Conservation (phyloP, 2,888 invertebrate genomes). For the Schrankia costaestrigalis region DNA sequence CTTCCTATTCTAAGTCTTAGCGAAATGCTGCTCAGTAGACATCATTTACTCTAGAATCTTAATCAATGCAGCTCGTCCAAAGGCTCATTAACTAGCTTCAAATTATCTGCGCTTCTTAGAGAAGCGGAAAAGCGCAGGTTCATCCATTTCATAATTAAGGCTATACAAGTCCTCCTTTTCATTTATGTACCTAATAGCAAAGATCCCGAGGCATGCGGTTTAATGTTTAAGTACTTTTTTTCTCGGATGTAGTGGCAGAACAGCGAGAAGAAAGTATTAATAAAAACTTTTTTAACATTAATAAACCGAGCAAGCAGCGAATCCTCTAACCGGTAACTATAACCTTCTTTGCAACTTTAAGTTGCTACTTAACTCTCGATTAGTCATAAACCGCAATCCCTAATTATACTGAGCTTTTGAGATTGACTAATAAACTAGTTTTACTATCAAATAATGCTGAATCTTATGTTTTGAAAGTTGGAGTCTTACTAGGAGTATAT, state of each 20-base stretch:
- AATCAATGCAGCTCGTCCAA: too few relatives aligned
- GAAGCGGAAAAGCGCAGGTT: slow-evolving; percentile 14
- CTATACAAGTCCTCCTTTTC: slow-evolving; percentile 29
- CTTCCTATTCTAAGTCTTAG: too few relatives aligned
- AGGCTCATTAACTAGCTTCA: slow-evolving; percentile 6
- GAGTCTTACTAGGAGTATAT: too few relatives aligned
- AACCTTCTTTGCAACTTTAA: too few relatives aligned
- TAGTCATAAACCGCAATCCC: too few relatives aligned
- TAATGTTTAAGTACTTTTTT: slow-evolving; percentile 33
- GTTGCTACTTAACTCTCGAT: too few relatives aligned
- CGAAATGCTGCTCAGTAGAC: too few relatives aligned
- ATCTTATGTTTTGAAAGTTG: too few relatives aligned
- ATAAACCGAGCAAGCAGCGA: slow-evolving; percentile 11
- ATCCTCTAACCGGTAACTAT: slow-evolving; percentile 6
- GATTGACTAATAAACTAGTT: too few relatives aligned
- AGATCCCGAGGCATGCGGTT: slow-evolving; percentile 29
- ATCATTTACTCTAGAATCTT: too few relatives aligned
- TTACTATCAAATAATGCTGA: too few relatives aligned
- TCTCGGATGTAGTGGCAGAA: slow-evolving; percentile 11
- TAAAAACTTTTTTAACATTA: slow-evolving; percentile 17
- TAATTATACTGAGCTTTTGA: too few relatives aligned
- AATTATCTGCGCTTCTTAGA: slow-evolving; percentile 16
- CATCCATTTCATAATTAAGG: slow-evolving; percentile 46
- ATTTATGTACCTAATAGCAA: slow-evolving; percentile 22
- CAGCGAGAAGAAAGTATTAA: slow-evolving; percentile 4